A percentile compares a stretch with the other conserved stretches of the same genome.
These are phyloP conservation scores for Semaprochilodus insignis DNA, from an alignment of 2,797 vertebrate species.

Conservation along the genomic window DNA sequence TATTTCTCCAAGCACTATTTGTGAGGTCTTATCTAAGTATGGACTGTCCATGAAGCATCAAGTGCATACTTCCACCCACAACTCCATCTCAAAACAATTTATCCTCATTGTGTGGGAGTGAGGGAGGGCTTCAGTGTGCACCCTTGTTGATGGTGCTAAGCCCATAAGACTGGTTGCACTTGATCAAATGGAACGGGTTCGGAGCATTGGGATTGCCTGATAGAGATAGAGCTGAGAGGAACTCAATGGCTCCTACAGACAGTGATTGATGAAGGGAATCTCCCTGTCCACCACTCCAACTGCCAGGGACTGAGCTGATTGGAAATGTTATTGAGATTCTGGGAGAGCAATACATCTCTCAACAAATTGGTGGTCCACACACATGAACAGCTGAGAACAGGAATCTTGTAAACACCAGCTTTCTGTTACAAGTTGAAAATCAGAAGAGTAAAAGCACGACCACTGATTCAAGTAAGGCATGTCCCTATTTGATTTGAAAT, in stretches of 20 bases:
- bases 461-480: neutral
- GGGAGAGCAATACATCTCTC: constrained; percentile 69
- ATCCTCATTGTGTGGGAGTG: constrained; percentile 74
- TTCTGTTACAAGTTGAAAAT: constrained; percentile 15
- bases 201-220: constrained; percentile 77
- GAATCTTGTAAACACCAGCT: constrained; percentile 36
- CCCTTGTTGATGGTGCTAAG: constrained; percentile 72
- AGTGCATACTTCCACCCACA: constrained; percentile 67
- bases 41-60: constrained; percentile 54
- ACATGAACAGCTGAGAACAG: constrained; percentile 44
- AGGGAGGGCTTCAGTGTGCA: constrained; percentile 65
- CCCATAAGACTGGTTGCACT: constrained; percentile 71
- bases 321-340: constrained; percentile 80
- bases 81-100: constrained; percentile 81
- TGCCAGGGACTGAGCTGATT: constrained; percentile 70
- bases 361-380: constrained; percentile 58
- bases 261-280: constrained; percentile 79
- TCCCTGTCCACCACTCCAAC: constrained; percentile 73
- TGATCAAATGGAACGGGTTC: constrained; percentile 74
- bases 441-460: neutral
- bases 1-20: constrained; percentile 66
- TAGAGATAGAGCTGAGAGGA: constrained; percentile 78
- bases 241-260: constrained; percentile 78
- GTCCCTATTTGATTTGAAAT: neutral
- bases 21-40: constrained; percentile 45